These are phyloP conservation scores for Takifugu rubripes DNA, from an alignment of 2,797 vertebrate genomes.

Conservation along the genomic window DNA sequence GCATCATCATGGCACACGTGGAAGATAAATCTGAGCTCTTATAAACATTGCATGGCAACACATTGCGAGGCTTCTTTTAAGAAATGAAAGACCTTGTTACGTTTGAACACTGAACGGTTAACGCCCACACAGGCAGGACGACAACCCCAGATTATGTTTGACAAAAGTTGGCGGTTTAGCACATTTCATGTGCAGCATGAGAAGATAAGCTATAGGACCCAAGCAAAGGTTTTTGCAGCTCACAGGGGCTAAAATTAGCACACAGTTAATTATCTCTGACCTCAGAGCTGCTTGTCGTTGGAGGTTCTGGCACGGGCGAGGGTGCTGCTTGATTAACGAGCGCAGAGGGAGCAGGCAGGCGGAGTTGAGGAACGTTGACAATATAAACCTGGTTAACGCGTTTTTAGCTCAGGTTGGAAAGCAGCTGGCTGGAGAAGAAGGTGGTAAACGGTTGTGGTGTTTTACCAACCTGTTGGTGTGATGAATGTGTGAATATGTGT, in stretches of 20 bases:
- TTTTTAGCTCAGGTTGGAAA: constrained; percentile 21
- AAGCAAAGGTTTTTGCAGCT: constrained; percentile 45
- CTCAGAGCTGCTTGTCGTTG: constrained; percentile 50
- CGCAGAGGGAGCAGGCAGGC: constrained; percentile 21
- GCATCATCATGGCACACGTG: constrained; percentile 8
- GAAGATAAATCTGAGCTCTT: background rate
- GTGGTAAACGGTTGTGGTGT: no score
- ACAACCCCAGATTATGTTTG: no score
- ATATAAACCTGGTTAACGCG: constrained; percentile 38
- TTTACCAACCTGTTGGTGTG: constrained; percentile 18
- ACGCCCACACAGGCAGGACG: constrained; percentile 28
- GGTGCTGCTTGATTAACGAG: constrained; percentile 34
- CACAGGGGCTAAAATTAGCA: constrained; percentile 64
- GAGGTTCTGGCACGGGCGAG: constrained; percentile 47
- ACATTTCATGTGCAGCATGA: constrained; percentile 26
- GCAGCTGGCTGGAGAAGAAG: constrained; percentile 26
- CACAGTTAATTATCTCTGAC: constrained; percentile 59
- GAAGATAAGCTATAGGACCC: constrained; percentile 32
- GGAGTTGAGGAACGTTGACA: constrained; percentile 43
- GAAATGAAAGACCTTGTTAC: constrained; percentile 38
- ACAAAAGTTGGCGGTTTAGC: constrained; percentile 27
- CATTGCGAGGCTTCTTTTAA: constrained; percentile 8
- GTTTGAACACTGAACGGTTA: constrained; percentile 16
- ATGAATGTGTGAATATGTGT: background rate
- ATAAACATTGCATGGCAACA: no score